Conservation (phyloP, 2,113 vertebrate genomes). For the Zosterops hypoxanthus region DNA sequence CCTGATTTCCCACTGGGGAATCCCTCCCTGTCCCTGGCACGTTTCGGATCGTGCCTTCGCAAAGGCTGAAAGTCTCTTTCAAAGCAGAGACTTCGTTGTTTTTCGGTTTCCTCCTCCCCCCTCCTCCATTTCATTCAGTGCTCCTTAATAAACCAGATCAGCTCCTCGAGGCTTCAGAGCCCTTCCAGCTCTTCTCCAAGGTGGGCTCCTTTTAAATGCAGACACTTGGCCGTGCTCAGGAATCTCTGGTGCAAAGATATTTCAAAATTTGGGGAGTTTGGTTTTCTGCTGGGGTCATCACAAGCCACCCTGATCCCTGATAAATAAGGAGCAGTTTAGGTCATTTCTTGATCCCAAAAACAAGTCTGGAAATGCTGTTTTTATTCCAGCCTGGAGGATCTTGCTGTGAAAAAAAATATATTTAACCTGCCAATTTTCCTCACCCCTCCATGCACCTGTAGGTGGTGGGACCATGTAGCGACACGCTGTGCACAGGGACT, state of each 20-base stretch:
- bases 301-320: neutral
- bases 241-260: neutral
- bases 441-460: neutral
- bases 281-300: neutral
- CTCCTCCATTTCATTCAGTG: conserved; percentile 24
- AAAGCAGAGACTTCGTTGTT: conserved; percentile 52
- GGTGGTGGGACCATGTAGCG: neutral
- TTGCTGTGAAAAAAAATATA: neutral
- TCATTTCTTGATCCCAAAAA: neutral
- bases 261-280: neutral
- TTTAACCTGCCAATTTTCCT: neutral
- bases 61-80: conserved; percentile 61
- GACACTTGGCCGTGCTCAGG: neutral
- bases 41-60: neutral
- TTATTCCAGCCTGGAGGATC: neutral
- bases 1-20: neutral
- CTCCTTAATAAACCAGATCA: conserved; percentile 56
- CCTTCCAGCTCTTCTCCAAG: neutral
- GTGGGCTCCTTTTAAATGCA: neutral
- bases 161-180: conserved; percentile 23
- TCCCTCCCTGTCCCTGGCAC: neutral
- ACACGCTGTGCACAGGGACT: neutral
- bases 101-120: conserved; percentile 31
- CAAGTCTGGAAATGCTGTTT: neutral
- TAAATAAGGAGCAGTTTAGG: neutral